Evolutionary conservation across 2,888 invertebrate genomes (phyloP).

Genomic region (Parthenolecanium corni): DNA sequence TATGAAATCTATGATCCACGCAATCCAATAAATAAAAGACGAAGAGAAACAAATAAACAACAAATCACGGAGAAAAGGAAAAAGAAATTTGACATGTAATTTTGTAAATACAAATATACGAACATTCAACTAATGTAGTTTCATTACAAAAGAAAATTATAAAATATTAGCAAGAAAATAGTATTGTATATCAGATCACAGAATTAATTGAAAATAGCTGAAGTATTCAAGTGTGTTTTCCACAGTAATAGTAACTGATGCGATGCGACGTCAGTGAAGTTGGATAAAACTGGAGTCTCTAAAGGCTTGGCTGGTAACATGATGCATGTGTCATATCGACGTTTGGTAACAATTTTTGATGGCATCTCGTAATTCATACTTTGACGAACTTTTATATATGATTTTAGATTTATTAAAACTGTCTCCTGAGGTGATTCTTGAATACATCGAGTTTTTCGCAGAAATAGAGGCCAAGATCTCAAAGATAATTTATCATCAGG

Average conservation of each 20-base stretch:
- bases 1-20: conserved; percentile 94
- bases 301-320: conserved; percentile 8
- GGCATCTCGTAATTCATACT: background rate
- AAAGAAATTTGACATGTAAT: conserved; percentile 2
- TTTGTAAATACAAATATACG: background rate
- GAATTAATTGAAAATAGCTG: conserved; percentile 17
- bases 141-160: background rate
- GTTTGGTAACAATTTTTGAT: background rate
- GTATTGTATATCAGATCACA: conserved; percentile 5
- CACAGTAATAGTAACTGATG: conserved; percentile 32
- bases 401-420: conserved; percentile 4
- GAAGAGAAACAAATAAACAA: conserved; percentile 51
- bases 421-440: conserved; percentile 1
- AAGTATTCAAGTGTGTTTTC: conserved; percentile 30
- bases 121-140: background rate
- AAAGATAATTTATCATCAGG: conserved; percentile 34
- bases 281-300: conserved; percentile 30
- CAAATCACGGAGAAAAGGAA: conserved; percentile 8
- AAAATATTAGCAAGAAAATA: background rate
- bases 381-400: conserved; percentile 1
- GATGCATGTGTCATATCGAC: conserved; percentile 16
- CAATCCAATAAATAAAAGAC: conserved; percentile 83
- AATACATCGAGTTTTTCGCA: conserved; percentile 35
- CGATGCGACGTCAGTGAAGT: conserved; percentile 31
- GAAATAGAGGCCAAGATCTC: conserved; percentile 35